A percentile compares a stretch with the other conserved stretches of the same genome.
Conservation (phyloP, 1,140 invertebrate genomes). For the Ceratina australensis region DNA sequence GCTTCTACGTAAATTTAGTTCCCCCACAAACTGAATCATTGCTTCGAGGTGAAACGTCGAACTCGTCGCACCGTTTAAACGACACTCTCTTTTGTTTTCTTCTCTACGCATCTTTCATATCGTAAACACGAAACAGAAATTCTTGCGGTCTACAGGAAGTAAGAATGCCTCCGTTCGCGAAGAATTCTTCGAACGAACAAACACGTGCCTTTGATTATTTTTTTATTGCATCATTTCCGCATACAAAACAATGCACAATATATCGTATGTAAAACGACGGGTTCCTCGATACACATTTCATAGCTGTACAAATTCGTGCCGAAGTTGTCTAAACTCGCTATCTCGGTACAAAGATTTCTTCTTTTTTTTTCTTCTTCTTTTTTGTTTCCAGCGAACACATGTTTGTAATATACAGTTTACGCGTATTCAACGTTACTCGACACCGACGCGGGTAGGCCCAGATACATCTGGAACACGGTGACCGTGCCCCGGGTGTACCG, state of each 20-base stretch:
- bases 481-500: too few species aligned
- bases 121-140: neutral
- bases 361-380: neutral
- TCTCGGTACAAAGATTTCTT: slow-evolving; percentile 46
- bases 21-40: slow-evolving; percentile 35
- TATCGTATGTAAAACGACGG: slow-evolving; percentile 45
- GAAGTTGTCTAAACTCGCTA: slow-evolving; percentile 29
- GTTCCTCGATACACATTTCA: slow-evolving; percentile 8
- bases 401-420: slow-evolving; percentile 42
- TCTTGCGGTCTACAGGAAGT: too few species aligned
- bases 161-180: too few species aligned
- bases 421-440: slow-evolving; percentile 29
- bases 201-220: neutral
- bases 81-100: slow-evolving; percentile 15
- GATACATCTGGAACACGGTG: too few species aligned
- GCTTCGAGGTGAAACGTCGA: neutral
- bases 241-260: slow-evolving; percentile 54
- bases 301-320: slow-evolving; percentile 46
- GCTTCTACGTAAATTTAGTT: neutral
- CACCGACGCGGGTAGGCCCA: too few species aligned
- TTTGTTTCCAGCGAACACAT: slow-evolving; percentile 43
- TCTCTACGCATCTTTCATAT: neutral
- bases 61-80: neutral
- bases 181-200: too few species aligned
- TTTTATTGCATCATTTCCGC: slow-evolving; percentile 51